Percentiles rank a stretch among this genome's conserved stretches.
Evolutionary conservation across 1,140 invertebrate genomes (phyloP).

Genomic region (Macrocentrus cingulum): DNA sequence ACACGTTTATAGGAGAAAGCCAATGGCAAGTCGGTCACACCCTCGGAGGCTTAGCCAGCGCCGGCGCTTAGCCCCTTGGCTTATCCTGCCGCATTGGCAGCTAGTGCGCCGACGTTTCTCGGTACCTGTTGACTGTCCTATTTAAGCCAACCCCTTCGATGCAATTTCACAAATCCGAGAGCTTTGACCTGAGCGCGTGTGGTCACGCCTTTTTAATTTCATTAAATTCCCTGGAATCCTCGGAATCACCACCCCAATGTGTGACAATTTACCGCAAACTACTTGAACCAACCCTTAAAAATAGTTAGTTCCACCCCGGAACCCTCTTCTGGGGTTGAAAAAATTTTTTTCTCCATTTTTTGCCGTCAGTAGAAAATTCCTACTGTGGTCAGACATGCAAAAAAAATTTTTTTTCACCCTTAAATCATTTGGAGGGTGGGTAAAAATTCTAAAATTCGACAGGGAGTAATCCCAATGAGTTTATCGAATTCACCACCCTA

Average conservation of each 20-base stretch:
- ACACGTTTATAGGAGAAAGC: slow-evolving; percentile 45
- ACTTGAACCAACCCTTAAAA: too few relatives aligned
- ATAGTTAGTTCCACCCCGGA: too few relatives aligned
- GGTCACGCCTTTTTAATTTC: slow-evolving; percentile 49
- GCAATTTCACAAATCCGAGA: slow-evolving; percentile 55
- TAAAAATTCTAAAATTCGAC: too few relatives aligned
- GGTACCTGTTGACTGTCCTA: slow-evolving; percentile 54
- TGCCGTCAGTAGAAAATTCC: background rate
- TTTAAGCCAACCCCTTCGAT: slow-evolving; percentile 53
- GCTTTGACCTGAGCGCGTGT: slow-evolving; percentile 32
- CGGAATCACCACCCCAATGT: background rate
- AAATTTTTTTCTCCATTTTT: background rate
- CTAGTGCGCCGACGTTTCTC: slow-evolving; percentile 31
- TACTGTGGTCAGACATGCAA: background rate
- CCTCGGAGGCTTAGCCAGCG: slow-evolving; percentile 56
- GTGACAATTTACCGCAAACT: too few relatives aligned
- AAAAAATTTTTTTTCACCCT: too few relatives aligned
- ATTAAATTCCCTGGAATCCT: background rate
- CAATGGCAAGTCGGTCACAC: slow-evolving; percentile 54
- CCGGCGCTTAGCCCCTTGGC: slow-evolving; percentile 55
- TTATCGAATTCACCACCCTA: too few relatives aligned
- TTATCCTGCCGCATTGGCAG: slow-evolving; percentile 42
- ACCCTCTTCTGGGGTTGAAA: background rate
- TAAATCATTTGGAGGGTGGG: too few relatives aligned
- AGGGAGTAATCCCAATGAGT: too few relatives aligned